phyloP scores from a whole-genome alignment of 2,888 invertebrate genomes.

The Andrena bucephala region DNA sequence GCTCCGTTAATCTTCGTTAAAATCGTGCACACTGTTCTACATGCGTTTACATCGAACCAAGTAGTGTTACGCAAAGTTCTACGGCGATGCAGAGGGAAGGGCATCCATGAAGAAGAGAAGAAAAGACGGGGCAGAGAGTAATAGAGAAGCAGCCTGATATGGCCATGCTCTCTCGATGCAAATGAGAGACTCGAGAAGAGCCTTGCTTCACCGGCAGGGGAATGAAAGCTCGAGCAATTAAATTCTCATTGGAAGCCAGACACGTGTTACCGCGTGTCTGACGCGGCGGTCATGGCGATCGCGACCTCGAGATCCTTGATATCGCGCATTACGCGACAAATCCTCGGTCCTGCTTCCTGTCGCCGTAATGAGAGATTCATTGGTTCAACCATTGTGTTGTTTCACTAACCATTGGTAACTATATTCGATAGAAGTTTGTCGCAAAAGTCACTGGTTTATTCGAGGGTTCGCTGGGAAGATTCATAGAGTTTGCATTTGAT shows the following conservation, averaged over 20 bases:
- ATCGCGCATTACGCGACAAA: conserved; percentile 82
- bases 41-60: neutral
- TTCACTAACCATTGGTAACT: conserved; percentile 31
- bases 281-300: conserved; percentile 79
- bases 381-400: conserved; percentile 45
- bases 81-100: neutral
- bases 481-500: too few relatives aligned
- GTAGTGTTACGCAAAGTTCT: conserved; percentile 17
- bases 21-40: neutral
- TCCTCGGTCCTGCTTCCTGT: conserved; percentile 70
- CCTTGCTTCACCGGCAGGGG: conserved; percentile 51
- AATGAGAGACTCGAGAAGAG: conserved; percentile 71
- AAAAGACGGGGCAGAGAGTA: conserved; percentile 55
- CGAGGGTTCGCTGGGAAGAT: neutral
- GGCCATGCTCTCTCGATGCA: conserved; percentile 78
- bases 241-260: conserved; percentile 79
- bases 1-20: neutral
- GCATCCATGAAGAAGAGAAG: conserved; percentile 16
- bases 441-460: neutral
- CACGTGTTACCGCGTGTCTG: conserved; percentile 81
- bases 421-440: neutral
- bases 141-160: conserved; percentile 77
- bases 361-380: conserved; percentile 63
- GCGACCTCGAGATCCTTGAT: conserved; percentile 81
- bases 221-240: conserved; percentile 78